phyloP scores from a whole-genome alignment of 2,888 invertebrate genomes.

The Arrhopalites spinosus region DNA sequence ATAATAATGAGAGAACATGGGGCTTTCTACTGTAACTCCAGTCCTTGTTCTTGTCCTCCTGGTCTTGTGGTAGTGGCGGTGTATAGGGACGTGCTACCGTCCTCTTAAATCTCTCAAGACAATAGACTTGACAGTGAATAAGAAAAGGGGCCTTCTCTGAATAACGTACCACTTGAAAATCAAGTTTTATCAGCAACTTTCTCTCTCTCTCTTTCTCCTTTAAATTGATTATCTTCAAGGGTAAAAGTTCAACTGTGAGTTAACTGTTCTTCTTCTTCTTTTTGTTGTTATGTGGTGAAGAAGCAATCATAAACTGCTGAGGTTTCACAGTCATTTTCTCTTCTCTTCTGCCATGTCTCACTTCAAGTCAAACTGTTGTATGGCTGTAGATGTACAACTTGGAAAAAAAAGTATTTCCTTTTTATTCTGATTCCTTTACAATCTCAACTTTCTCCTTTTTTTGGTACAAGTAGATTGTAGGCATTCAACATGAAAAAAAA shows the following conservation, averaged over 20 bases:
- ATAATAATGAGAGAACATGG: background rate
- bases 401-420: too few relatives aligned
- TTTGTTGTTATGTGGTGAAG: background rate
- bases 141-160: constrained; percentile 24
- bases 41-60: background rate
- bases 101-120: constrained; percentile 32
- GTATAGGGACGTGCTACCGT: constrained; percentile 18
- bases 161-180: constrained; percentile 37
- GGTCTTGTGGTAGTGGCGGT: constrained; percentile 1
- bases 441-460: background rate
- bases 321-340: constrained; percentile 29
- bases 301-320: constrained; percentile 38
- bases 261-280: constrained; percentile 17
- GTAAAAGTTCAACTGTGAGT: constrained; percentile 33
- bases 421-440: background rate
- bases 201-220: constrained; percentile 9
- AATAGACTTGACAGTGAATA: constrained; percentile 30
- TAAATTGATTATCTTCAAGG: constrained; percentile 36
- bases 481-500: too few relatives aligned
- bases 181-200: constrained; percentile 38
- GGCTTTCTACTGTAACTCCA: background rate
- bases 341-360: background rate
- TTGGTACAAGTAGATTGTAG: too few relatives aligned
- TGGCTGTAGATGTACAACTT: too few relatives aligned
- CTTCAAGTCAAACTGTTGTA: too few relatives aligned